Evolutionary conservation across 2,113 vertebrate genomes (phyloP), one percentile per base, ranked within the genome.

Genomic region (Phaethornis superciliosus): DNA sequence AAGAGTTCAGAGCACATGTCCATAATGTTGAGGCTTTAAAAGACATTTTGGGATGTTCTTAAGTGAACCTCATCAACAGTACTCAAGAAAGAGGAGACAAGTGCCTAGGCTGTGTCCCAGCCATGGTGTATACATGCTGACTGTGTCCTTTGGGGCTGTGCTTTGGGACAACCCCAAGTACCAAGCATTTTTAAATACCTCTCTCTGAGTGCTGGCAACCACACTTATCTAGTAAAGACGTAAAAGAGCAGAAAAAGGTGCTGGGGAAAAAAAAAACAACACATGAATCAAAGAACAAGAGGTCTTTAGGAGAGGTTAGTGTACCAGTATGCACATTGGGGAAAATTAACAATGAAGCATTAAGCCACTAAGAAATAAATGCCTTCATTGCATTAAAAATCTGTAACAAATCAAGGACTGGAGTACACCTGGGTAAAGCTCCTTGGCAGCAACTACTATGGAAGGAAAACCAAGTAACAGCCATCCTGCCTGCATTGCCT

Each of bases 101-200:
- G 32, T 46, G 63, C 49, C 37, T 40, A 23, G 52, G 49, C 37
- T 63, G 10, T 20, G 21, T 72, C 74, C 20, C 49, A 81, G 49
- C 11, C 35, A 5, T 0, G 1, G 22, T 32, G 64, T 46, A 15
- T 20, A 55, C 1, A 2, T 1, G 17, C 51, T 49, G 40, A 13
- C 22, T 78, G 8, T 27, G n/a, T n/a, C 44, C 15, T 42, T 62
- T 56, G 35, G 23, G 23, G 24, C 21, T 85, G 11, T 82, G 78
- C 56, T 91, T 30, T 75, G 74, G 65, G 88, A 54, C 51, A 89
- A 28, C 7, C 71, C 19, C 67, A 72, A 3, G 15, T 16, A 20
- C 23, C 1, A 2, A 88, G 49, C 5, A 20, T 87, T 88, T 89
- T 62, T 49, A 72, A 68, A 58, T 27, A 72, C 27, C 44, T 86